A percentile compares a stretch with the other conserved stretches of the same genome.
Conservation (phyloP, 2,797 vertebrate genomes). For the Sebastes umbrosus region DNA sequence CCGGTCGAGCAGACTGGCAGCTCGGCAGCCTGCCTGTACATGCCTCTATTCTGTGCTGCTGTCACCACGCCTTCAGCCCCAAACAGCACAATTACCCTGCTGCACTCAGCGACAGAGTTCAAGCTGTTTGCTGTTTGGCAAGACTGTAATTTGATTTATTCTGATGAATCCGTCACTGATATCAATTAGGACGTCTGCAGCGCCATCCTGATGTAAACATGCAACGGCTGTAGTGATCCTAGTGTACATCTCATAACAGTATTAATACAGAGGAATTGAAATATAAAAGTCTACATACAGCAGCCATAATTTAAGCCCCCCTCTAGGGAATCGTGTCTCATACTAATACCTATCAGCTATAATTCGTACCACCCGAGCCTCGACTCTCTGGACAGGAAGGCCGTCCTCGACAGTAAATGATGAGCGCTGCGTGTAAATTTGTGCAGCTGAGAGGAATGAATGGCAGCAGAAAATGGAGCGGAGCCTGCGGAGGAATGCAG, state of each 20-base stretch:
- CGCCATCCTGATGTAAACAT: not conserved
- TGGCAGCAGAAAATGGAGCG: slow-evolving; percentile 65
- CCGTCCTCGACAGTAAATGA: not conserved
- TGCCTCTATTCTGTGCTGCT: slow-evolving; percentile 76
- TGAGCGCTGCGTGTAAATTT: slow-evolving; percentile 29
- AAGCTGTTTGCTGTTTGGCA: slow-evolving; percentile 42
- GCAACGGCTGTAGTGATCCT: not conserved
- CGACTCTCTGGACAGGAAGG: not conserved
- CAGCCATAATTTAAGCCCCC: not conserved
- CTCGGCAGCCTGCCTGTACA: slow-evolving; percentile 83
- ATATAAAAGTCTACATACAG: not conserved
- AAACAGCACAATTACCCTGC: slow-evolving; percentile 72
- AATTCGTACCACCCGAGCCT: not conserved
- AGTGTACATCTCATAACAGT: not conserved
- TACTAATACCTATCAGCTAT: not conserved
- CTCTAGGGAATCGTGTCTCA: not conserved
- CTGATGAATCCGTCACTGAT: slow-evolving; percentile 50
- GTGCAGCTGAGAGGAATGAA: slow-evolving; percentile 44
- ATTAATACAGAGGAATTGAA: not conserved
- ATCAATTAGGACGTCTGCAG: slow-evolving; percentile 22
- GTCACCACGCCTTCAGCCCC: slow-evolving; percentile 84
- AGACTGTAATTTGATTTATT: slow-evolving; percentile 42
- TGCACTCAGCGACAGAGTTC: slow-evolving; percentile 65
- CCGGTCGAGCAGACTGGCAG: slow-evolving; percentile 73
- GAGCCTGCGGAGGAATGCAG: slow-evolving; percentile 71